phyloP scores from a whole-genome alignment of 2,113 vertebrate species.

The Spheniscus mendiculus region DNA sequence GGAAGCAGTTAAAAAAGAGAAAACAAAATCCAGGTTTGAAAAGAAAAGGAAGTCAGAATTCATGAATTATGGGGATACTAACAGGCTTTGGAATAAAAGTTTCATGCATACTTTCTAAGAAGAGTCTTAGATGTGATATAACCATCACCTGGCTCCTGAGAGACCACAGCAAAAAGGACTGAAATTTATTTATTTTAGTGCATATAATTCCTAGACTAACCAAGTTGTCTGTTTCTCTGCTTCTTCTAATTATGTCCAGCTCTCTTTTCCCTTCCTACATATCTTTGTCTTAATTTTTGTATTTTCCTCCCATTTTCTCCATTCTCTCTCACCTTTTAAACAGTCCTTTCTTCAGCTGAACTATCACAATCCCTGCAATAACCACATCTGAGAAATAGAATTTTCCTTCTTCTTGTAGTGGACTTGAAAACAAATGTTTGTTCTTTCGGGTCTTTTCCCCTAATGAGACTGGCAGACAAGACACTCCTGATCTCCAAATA shows the following conservation, averaged over 20 bases:
- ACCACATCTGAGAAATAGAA: neutral
- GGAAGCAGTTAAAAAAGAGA: neutral
- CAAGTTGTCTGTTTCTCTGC: neutral
- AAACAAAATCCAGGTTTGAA: neutral
- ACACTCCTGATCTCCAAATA: neutral
- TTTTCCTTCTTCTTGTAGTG: neutral
- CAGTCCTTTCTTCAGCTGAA: neutral
- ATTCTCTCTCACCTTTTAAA: neutral
- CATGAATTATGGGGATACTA: neutral
- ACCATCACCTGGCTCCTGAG: neutral
- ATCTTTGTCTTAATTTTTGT: neutral
- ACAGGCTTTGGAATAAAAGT: neutral
- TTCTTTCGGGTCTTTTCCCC: neutral
- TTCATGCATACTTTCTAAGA: neutral
- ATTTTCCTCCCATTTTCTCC: neutral
- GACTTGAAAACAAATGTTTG: neutral
- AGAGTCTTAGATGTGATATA: neutral
- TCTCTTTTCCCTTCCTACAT: neutral
- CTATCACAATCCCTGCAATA: neutral
- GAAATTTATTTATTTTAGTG: neutral
- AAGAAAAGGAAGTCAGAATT: neutral
- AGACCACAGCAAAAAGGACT: neutral
- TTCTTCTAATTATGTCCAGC: neutral
- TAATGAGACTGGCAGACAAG: neutral
- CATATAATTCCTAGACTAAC: neutral